Evolutionary conservation across 2,113 vertebrate species (phyloP).

Genomic region (Stictonetta naevosa): DNA sequence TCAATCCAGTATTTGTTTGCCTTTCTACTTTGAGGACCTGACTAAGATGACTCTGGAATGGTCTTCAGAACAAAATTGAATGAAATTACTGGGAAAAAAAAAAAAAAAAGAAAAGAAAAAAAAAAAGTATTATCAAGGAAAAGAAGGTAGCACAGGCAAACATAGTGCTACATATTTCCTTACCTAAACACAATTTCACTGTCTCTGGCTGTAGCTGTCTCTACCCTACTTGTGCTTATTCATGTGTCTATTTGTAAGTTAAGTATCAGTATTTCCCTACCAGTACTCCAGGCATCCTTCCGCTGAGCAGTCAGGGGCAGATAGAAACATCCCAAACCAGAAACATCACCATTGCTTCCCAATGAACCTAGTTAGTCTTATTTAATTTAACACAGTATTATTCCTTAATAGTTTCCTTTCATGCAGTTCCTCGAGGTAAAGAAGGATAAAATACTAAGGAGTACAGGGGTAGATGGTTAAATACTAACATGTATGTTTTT

Average conservation of each 20-base stretch:
- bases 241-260: neutral
- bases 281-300: neutral
- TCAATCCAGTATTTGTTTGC: neutral
- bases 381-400: neutral
- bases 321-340: neutral
- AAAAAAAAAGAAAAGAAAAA: neutral
- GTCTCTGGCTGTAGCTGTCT: neutral
- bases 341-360: neutral
- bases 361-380: neutral
- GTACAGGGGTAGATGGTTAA: neutral
- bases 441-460: neutral
- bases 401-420: neutral
- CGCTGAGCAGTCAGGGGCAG: neutral
- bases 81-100: neutral
- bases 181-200: neutral
- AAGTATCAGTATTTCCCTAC: neutral
- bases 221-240: neutral
- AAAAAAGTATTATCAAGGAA: neutral
- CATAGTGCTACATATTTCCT: neutral
- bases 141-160: neutral
- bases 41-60: neutral
- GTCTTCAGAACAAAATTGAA: neutral
- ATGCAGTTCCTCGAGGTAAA: neutral
- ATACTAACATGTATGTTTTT: neutral
- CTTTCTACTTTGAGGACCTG: neutral